phyloP scores from a whole-genome alignment of 2,797 vertebrate genomes.

The Epinephelus awoara region DNA sequence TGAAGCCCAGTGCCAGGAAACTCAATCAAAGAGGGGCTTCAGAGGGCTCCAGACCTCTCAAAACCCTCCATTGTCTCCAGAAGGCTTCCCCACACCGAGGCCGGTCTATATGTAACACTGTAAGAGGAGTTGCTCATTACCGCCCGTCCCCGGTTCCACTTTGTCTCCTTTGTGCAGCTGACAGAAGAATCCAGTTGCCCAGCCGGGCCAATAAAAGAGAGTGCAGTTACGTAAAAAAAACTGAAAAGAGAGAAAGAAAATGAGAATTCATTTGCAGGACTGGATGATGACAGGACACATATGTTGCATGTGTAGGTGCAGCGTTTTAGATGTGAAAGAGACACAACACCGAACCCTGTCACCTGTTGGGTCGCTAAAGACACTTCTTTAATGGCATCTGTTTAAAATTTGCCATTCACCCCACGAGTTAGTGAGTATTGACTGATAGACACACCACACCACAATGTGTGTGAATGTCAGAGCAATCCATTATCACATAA shows the following conservation, averaged over 20 bases:
- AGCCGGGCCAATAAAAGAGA: slow-evolving; percentile 71
- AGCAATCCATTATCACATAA: slow-evolving; percentile 82
- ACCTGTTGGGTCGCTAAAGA: slow-evolving; percentile 43
- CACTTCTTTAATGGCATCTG: slow-evolving; percentile 42
- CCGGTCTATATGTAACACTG: slow-evolving; percentile 80
- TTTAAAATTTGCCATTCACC: slow-evolving; percentile 63
- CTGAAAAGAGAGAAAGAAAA: slow-evolving; percentile 29
- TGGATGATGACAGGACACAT: slow-evolving; percentile 36
- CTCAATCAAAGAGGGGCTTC: slow-evolving; percentile 83
- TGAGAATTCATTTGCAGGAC: slow-evolving; percentile 53
- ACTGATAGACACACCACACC: slow-evolving; percentile 72
- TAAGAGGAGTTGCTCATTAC: slow-evolving; percentile 85
- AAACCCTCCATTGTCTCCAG: slow-evolving; percentile 81
- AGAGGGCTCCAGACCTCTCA: slow-evolving; percentile 76
- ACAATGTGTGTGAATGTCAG: slow-evolving; percentile 80
- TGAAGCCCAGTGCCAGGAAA: slow-evolving; percentile 77
- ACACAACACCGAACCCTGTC: slow-evolving; percentile 33
- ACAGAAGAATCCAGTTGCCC: slow-evolving; percentile 79
- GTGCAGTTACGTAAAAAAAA: slow-evolving; percentile 46
- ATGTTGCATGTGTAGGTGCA: slow-evolving; percentile 22
- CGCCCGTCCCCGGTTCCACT: slow-evolving; percentile 72
- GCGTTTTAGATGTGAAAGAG: slow-evolving; percentile 10
- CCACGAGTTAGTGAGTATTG: slow-evolving; percentile 56
- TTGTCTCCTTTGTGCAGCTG: slow-evolving; percentile 81
- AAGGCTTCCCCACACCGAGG: slow-evolving; percentile 73